These are phyloP conservation scores for Endotricha flammealis DNA, from an alignment of 2,888 invertebrate genomes.

Conservation along the genomic window DNA sequence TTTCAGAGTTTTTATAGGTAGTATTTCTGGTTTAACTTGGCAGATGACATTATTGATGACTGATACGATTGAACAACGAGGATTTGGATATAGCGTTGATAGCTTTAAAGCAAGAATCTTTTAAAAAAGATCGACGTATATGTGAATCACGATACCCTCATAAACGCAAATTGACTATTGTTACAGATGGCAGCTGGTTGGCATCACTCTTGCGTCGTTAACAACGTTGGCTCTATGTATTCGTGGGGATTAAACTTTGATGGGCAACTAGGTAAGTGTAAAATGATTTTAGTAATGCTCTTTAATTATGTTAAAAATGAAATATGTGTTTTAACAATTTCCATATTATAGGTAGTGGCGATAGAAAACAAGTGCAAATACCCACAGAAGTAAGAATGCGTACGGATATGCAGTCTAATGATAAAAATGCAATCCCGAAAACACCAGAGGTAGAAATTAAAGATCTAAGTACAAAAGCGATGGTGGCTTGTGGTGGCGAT, in stretches of 20 bases:
- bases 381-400: constrained; percentile 75
- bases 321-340: constrained; percentile 4
- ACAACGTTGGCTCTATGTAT: constrained; percentile 84
- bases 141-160: not conserved
- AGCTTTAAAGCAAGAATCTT: too few relatives aligned
- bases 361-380: constrained; percentile 76
- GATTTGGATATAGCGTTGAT: too few relatives aligned
- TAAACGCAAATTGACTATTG: not conserved
- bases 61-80: too few relatives aligned
- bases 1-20: too few relatives aligned
- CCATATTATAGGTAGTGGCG: constrained; percentile 73
- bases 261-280: constrained; percentile 85
- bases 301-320: not conserved
- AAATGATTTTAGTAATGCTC: not conserved
- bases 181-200: constrained; percentile 83
- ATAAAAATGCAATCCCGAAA: constrained; percentile 35
- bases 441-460: constrained; percentile 40
- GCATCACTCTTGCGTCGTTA: constrained; percentile 88
- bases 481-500: constrained; percentile 85
- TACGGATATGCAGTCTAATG: constrained; percentile 39
- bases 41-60: too few relatives aligned
- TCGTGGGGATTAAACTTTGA: constrained; percentile 94
- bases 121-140: too few relatives aligned
- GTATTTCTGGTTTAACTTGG: too few relatives aligned
- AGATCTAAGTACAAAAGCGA: constrained; percentile 38